A percentile compares a stretch with the other conserved stretches of the same genome.
phyloP scores from a whole-genome alignment of 2,797 vertebrate species.

The Enteromius argenteus region DNA sequence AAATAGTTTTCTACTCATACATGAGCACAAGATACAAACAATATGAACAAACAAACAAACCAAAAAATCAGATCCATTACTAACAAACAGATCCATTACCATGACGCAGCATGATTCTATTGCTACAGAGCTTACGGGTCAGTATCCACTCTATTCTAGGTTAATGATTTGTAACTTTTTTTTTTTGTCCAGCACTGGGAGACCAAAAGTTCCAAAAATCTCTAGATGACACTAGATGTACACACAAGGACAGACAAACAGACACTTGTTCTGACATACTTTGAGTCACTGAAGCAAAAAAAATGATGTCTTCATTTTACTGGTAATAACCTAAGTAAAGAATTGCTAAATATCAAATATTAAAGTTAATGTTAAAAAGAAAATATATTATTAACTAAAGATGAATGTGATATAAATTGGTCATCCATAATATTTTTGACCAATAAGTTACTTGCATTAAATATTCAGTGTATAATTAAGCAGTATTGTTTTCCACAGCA shows the following conservation, averaged over 20 bases:
- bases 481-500: neutral
- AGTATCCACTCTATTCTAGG: conserved; percentile 1
- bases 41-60: neutral
- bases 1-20: neutral
- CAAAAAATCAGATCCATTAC: neutral
- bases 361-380: neutral
- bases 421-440: neutral
- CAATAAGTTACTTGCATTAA: neutral
- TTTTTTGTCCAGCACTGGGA: neutral
- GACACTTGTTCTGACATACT: neutral
- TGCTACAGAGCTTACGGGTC: conserved; percentile 4
- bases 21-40: neutral
- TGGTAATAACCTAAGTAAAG: neutral
- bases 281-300: conserved; percentile 7
- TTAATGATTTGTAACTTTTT: conserved; percentile 41
- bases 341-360: neutral
- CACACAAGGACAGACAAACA: conserved; percentile 13
- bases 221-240: neutral
- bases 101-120: conserved; percentile 1
- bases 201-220: neutral
- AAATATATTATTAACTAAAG: neutral
- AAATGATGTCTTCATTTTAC: neutral
- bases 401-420: neutral
- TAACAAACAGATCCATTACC: neutral
- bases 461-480: neutral